phyloP scores from a whole-genome alignment of 2,797 vertebrate genomes.

The Oreortyx pictus region DNA sequence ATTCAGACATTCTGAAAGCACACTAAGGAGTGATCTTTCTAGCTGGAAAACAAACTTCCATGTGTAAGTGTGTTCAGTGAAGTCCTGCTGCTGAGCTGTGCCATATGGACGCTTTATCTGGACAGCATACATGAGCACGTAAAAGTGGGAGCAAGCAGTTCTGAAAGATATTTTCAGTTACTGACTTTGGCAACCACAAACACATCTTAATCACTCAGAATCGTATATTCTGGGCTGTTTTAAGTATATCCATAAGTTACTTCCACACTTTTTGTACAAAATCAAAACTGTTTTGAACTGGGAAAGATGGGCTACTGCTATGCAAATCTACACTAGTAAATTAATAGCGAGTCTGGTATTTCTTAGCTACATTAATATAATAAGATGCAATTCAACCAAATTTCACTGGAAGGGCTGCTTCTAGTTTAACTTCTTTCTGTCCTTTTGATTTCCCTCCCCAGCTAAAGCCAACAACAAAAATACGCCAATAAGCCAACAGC shows the following conservation, averaged over 20 bases:
- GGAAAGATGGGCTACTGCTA: background rate
- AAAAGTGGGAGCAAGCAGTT: background rate
- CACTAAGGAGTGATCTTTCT: background rate
- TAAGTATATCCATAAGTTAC: background rate
- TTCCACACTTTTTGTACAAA: background rate
- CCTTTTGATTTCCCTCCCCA: background rate
- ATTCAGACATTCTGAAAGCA: background rate
- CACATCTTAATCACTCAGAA: accelerated
- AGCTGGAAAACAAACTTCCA: background rate
- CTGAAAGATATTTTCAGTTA: background rate
- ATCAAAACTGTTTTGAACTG: background rate
- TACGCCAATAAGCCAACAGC: background rate
- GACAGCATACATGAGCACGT: accelerated
- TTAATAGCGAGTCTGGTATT: background rate
- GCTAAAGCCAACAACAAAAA: background rate
- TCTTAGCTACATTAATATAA: background rate
- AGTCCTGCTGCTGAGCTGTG: background rate
- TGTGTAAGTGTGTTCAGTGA: accelerated
- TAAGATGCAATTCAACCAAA: background rate
- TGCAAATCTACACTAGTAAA: background rate
- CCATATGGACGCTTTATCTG: background rate
- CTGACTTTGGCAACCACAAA: background rate
- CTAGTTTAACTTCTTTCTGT: background rate
- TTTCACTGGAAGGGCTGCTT: background rate
- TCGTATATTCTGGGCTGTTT: background rate